Evolutionary conservation across 2,797 vertebrate genomes (phyloP).

Genomic region (Poeciliopsis gracilis): DNA sequence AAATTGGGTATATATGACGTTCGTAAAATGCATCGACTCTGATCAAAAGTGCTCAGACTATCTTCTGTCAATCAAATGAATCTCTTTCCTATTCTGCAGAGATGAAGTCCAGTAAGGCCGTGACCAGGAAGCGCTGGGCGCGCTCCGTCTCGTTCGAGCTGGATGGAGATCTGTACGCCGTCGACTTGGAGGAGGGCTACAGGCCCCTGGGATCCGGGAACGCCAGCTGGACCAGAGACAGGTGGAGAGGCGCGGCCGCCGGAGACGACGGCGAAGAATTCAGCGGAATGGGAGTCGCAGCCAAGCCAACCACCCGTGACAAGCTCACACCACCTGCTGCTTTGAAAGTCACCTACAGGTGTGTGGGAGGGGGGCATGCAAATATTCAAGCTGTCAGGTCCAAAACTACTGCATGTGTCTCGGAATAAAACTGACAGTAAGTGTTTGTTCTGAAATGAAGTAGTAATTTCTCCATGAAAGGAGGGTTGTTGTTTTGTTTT

Average conservation of each 20-base stretch:
- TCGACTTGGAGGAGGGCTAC: constrained; percentile 82
- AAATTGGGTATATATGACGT: background rate
- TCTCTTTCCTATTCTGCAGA: constrained; percentile 75
- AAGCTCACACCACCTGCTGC: constrained; percentile 81
- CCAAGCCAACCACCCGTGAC: constrained; percentile 69
- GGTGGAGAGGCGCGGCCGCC: constrained; percentile 38
- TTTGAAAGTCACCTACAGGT: constrained; percentile 97
- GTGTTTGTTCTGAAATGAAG: background rate
- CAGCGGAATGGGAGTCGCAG: constrained; percentile 88
- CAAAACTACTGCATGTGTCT: background rate
- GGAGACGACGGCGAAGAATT: constrained; percentile 76
- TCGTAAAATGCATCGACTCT: background rate
- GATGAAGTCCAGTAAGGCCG: constrained; percentile 82
- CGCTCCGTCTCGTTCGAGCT: constrained; percentile 86
- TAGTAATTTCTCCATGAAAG: background rate
- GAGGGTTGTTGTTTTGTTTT: too few species aligned
- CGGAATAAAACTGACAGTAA: background rate
- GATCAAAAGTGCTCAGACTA: background rate
- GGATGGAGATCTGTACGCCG: constrained; percentile 80
- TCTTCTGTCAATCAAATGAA: constrained; percentile 69
- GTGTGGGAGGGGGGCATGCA: constrained; percentile 6
- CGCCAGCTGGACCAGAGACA: constrained; percentile 74
- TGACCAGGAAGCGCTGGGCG: constrained; percentile 84
- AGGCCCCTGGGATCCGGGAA: constrained; percentile 78
- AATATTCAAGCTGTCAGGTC: background rate